Base-by-base conservation (phyloP, 1,140 invertebrate genomes). In the Drosophila tropicalis region DNA sequence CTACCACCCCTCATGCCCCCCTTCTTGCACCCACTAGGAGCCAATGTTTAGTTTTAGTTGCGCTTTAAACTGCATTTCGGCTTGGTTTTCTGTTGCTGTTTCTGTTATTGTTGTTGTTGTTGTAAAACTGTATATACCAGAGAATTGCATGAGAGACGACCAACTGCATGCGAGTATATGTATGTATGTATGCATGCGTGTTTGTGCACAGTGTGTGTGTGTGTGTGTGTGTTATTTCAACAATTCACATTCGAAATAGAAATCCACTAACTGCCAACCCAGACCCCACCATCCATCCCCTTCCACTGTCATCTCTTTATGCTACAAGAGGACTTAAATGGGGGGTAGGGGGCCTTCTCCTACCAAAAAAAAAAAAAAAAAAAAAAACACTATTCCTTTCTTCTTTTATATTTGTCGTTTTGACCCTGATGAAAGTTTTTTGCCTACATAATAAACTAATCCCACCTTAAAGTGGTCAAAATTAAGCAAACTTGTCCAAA, bases 1-100 rank as follows among this genome's bases (percentile, higher is more conserved):
- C 15, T 6, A 39, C 39, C 15, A 10, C 13, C 39, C 29, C 29
- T 22, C 5, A 5, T 7, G 22, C 12, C 32, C n/a, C 36, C 61
- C 54, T 51, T 55, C 47, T 69, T 54, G 40, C 73, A 63, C 67
- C 70, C 60, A 82, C 65, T 71, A 76, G 73, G 73, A 70, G 75
- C 79, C 80, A 51, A 72, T 83, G 76, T 87, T 86, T 87, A 87
- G 83, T 89, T 87, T 87, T 89, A 87, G 83, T 83, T 87, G 84
- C 79, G 83, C 84, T 87, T 87, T 87, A 87, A 87, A 87, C 83
- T 83, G 84, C 79, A 87, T 76, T 84, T 84, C 61, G 75, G 81
- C 81, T 80, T 76, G 60, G 64, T 57, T 61, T 77, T 79, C 51
- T 63, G 40, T 40, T 62, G 57, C 15, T 67, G 15, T 29, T 29